These are phyloP conservation scores for Argyresthia goedartella DNA, from an alignment of 2,888 invertebrate genomes.

Conservation along the genomic window DNA sequence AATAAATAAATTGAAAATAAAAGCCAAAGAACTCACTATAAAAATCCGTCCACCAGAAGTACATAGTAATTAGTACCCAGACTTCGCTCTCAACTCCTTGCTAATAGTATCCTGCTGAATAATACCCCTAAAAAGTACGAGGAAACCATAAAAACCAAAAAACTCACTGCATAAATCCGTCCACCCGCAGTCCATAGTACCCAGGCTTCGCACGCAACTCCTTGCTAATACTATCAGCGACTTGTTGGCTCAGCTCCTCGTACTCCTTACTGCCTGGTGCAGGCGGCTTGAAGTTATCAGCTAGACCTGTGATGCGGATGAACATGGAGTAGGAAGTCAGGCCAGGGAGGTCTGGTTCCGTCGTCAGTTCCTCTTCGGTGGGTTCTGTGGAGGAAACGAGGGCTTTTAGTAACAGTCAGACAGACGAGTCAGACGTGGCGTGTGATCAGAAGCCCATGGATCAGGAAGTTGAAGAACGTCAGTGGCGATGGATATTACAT, in stretches of 20 bases:
- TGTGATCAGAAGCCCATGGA: no score
- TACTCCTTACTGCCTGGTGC: conserved; percentile 80
- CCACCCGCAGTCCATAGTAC: conserved; percentile 77
- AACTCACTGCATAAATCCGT: conserved; percentile 81
- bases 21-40: conserved; percentile 72
- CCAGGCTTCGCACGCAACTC: conserved; percentile 64
- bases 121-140: not conserved
- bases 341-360: conserved; percentile 74
- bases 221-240: conserved; percentile 15
- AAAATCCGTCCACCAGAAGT: conserved; percentile 77
- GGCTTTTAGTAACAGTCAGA: no score
- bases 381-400: conserved; percentile 43
- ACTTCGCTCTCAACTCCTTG: conserved; percentile 28
- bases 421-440: no score
- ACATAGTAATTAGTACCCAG: conserved; percentile 85
- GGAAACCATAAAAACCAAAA: not conserved
- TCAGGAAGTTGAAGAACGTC: no score
- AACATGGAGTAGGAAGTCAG: conserved; percentile 77
- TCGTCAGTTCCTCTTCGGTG: conserved; percentile 64
- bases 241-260: conserved; percentile 49
- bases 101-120: conserved; percentile 16
- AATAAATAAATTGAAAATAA: no score
- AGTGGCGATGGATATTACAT: no score
- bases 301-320: conserved; percentile 81
- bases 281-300: conserved; percentile 82